Conservation (phyloP, 2,113 vertebrate species). For the Festucalex cinctus region DNA sequence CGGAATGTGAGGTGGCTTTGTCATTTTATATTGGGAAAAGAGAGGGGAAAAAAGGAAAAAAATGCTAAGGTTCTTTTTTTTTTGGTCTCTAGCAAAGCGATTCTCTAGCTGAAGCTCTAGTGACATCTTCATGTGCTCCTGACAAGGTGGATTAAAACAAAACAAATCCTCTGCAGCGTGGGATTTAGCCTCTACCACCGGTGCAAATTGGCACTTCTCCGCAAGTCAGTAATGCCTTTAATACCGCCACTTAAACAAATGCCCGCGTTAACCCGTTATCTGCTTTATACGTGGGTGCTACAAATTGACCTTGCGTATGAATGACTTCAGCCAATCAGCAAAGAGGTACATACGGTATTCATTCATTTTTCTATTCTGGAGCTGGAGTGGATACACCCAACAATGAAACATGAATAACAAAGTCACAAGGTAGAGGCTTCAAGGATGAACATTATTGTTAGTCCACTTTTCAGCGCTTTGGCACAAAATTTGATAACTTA, state of each 20-base stretch:
- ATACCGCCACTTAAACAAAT: conserved; percentile 10
- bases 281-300: neutral
- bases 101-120: conserved; percentile 23
- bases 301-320: neutral
- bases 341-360: no score
- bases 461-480: no score
- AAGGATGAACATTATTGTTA: no score
- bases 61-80: conserved; percentile 44
- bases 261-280: neutral
- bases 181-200: conserved; percentile 13
- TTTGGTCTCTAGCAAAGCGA: conserved; percentile 39
- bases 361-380: no score
- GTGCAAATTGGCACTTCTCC: conserved; percentile 2
- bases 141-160: conserved; percentile 28
- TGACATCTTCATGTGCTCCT: conserved; percentile 21
- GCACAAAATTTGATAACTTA: no score
- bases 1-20: conserved; percentile 40
- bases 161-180: conserved; percentile 16
- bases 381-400: no score
- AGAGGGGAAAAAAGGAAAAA: conserved; percentile 12
- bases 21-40: conserved; percentile 32
- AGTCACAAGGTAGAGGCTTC: no score
- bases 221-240: conserved; percentile 9
- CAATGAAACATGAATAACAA: no score
- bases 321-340: no score